Percentiles rank a stretch among this genome's conserved stretches.
These are phyloP conservation scores for Phaethornis superciliosus DNA, from an alignment of 2,113 vertebrate species.

Conservation along the genomic window DNA sequence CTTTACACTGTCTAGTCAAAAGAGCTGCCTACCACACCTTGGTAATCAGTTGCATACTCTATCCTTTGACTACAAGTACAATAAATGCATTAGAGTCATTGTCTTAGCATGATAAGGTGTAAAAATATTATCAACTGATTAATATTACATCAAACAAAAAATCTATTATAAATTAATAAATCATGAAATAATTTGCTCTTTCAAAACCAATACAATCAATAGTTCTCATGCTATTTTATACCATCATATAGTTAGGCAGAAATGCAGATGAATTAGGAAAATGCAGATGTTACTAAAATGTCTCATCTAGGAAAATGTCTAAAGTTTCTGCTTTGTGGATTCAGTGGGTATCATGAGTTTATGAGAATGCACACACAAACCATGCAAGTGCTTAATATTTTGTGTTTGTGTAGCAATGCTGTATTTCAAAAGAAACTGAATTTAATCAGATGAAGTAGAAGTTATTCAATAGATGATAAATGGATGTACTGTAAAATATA, in stretches of 20 bases:
- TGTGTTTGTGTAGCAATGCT: neutral
- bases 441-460: neutral
- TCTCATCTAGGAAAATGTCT: neutral
- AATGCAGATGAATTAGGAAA: neutral
- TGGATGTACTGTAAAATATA: constrained; percentile 39
- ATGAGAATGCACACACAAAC: neutral
- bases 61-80: neutral
- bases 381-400: neutral
- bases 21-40: neutral
- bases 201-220: constrained; percentile 21
- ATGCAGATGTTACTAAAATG: neutral
- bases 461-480: constrained; percentile 45
- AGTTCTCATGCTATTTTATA: neutral
- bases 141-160: neutral
- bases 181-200: constrained; percentile 19
- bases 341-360: too few relatives aligned
- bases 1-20: neutral
- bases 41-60: neutral
- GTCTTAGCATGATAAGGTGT: neutral
- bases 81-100: neutral
- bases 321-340: neutral
- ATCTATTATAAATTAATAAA: constrained; percentile 27
- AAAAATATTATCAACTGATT: neutral
- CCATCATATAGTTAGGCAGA: neutral
- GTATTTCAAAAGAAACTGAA: constrained; percentile 20